Evolutionary conservation across 2,797 vertebrate genomes (phyloP).

Genomic region (Columba guinea): DNA sequence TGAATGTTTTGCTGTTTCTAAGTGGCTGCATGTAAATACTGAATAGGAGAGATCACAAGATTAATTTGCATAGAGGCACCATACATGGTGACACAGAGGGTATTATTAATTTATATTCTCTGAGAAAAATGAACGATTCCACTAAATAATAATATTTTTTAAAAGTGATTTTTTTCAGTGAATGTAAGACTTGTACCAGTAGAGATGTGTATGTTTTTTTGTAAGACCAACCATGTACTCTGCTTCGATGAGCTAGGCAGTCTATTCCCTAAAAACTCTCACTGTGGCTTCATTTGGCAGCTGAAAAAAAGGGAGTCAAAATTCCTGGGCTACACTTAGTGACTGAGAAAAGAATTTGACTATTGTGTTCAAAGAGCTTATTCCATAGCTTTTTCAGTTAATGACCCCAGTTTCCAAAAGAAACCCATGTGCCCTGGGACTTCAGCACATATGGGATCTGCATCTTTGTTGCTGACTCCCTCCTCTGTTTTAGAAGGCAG

Average conservation of each 20-base stretch:
- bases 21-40: background rate
- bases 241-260: too few species aligned
- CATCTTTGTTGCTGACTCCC: background rate
- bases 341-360: conserved; percentile 15
- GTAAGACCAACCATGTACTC: background rate
- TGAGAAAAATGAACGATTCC: background rate
- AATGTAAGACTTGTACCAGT: background rate
- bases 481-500: background rate
- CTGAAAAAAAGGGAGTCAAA: background rate
- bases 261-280: background rate
- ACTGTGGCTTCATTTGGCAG: background rate
- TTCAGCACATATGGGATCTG: background rate
- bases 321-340: background rate
- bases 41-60: background rate
- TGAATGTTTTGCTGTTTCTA: background rate
- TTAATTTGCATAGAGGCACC: background rate
- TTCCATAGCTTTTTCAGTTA: background rate
- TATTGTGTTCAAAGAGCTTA: conserved; percentile 1
- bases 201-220: background rate
- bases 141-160: background rate
- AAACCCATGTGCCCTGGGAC: background rate
- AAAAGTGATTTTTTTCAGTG: background rate
- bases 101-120: background rate
- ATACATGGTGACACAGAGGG: background rate
- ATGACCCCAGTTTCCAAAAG: background rate